These are phyloP conservation scores for Papilio glaucus DNA, from an alignment of 1,140 invertebrate genomes.

Conservation along the genomic window DNA sequence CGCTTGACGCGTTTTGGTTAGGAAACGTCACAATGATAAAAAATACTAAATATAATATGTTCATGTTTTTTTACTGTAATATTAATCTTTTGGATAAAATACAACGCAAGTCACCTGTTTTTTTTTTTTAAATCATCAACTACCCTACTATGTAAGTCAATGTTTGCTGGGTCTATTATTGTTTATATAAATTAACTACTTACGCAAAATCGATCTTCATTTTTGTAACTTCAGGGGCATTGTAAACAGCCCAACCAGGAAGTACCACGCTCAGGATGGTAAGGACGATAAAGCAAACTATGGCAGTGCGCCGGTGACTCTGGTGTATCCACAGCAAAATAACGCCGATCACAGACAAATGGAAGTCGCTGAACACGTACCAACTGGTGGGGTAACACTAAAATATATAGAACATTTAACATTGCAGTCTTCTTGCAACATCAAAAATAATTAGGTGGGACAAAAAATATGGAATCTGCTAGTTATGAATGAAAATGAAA, in stretches of 20 bases:
- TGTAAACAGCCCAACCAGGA: neutral
- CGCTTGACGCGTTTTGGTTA: no score
- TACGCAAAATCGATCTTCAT: neutral
- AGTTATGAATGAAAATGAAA: no score
- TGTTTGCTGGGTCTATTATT: neutral
- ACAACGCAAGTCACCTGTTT: no score
- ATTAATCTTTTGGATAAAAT: no score
- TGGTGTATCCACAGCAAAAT: neutral
- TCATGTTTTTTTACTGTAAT: no score
- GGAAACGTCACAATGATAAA: no score
- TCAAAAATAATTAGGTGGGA: no score
- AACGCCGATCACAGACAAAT: neutral
- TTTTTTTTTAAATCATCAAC: no score
- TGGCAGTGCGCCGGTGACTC: neutral
- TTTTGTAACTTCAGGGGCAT: neutral
- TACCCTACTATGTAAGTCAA: neutral
- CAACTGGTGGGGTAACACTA: neutral
- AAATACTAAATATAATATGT: no score
- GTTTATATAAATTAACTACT: neutral
- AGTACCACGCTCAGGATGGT: neutral
- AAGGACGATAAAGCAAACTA: neutral
- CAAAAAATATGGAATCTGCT: neutral
- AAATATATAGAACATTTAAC: neutral
- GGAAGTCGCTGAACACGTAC: constrained; percentile 2
- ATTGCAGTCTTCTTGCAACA: no score